A percentile compares a stretch with the other conserved stretches of the same genome.
Evolutionary conservation across 2,888 invertebrate species (phyloP).

Genomic region (Belgica antarctica): DNA sequence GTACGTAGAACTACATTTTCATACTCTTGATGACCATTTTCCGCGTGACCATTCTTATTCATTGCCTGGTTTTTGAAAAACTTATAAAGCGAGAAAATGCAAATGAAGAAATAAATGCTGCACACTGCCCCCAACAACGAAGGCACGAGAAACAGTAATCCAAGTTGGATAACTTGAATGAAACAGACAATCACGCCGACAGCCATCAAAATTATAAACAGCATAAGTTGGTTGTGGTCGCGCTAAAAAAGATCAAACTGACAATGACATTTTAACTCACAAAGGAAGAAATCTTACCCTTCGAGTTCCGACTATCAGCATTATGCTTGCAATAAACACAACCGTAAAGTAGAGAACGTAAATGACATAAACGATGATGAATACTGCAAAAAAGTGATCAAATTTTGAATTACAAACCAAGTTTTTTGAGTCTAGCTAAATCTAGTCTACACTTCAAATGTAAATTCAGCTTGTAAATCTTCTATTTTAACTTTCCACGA

Average conservation of each 20-base stretch:
- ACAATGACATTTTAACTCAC: background rate
- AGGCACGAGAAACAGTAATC: background rate
- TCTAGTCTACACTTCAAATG: too few relatives aligned
- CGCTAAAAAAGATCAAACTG: constrained; percentile 5
- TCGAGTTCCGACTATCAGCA: background rate
- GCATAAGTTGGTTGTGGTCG: constrained; percentile 4
- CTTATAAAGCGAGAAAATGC: constrained; percentile 12
- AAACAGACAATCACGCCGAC: constrained; percentile 6
- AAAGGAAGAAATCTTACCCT: background rate
- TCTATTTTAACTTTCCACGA: too few relatives aligned
- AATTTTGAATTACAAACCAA: background rate
- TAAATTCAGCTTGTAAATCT: too few relatives aligned
- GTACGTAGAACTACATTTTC: too few relatives aligned
- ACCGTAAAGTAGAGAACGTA: background rate
- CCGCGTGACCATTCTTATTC: too few relatives aligned
- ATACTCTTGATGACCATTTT: too few relatives aligned
- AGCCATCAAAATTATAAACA: background rate
- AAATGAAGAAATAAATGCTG: background rate
- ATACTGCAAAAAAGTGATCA: background rate
- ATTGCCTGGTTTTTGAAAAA: too few relatives aligned
- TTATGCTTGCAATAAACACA: background rate
- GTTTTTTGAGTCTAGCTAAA: too few relatives aligned
- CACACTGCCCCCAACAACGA: background rate
- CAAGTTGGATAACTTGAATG: background rate
- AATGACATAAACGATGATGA: background rate